Base-by-base conservation (phyloP, 2,113 vertebrate genomes). In the Ameiurus melas region DNA sequence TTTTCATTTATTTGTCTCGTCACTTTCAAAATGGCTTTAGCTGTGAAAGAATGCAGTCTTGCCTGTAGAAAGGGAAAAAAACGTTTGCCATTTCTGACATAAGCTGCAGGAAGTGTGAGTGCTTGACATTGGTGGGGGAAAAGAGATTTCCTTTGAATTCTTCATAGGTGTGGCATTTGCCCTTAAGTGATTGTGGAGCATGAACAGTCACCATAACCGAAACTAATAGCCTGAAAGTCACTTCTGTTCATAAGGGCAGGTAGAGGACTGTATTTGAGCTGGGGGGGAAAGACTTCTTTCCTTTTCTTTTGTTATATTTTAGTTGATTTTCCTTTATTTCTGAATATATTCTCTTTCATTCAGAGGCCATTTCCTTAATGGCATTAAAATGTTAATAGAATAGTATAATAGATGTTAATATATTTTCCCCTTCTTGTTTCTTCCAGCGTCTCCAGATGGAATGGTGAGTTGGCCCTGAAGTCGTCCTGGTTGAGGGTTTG, bases 381-480 rank as follows among this genome's bases (percentile, higher is more conserved):
- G 3, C 20, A 81, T 39, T 30, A 53, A 64, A 70, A 70, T 30
- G 16, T 19, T 3, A 6, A 14, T 53, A 4, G 25, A 5, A n/a
- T 57, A 51, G 73, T 7, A n/a, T 55, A n/a, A 4, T 57, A 84
- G 22, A 22, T 84, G 8, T 19, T 58, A 22, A 47, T 57, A 9
- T 36, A 1, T 64, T 53, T n/a, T 43, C 77, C 25, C 9, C 5
- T 90, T 58, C 64, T 84, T 89, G 90, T 86, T 39, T 58, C 33
- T 95, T 91, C 68, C 94, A 99, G 98, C 96, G 3, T 95, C 96
- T 71, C 96, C 96, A 87, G 97, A 98, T 86, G 97, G 96, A 91
- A 95, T 99, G 97, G 98, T 99, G 94, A 97, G 98, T 94, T 39
- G 78, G 77, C 64, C 57, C 1, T 83, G 57, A 85, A 25, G n/a